Base-by-base conservation (phyloP, 2,888 invertebrate genomes). In the Cylloceria caligata region DNA sequence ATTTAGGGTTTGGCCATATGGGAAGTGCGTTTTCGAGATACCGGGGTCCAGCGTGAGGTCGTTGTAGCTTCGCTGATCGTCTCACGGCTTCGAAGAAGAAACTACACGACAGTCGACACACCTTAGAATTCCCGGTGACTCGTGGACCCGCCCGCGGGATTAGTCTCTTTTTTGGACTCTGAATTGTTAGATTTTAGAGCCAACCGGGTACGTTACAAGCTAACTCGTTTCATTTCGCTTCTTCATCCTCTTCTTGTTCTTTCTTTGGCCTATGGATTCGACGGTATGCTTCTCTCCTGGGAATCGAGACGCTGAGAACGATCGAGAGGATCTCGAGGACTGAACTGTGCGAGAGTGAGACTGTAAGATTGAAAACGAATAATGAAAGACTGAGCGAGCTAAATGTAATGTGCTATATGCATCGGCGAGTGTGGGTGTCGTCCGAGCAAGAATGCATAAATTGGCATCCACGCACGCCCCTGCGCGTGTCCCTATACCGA, bases 371-470 rank as follows among this genome's bases (percentile, higher is more conserved):
- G n/a, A n/a, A 67, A 36, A 71, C 55, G 49, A 52, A 69, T 67
- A 75, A 71, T 39, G 60, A 73, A 69, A 76, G 49, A 67, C 62
- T 27, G 21, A 73, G 73, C 19, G 21, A 30, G 64, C 52, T 13
- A 81, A 62, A 75, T 30, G 36, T 30, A 24, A 2, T 42, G 36
- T 19, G 68, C 3, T n/a, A 34, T 68, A 49, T 49, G 27, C 30
- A 5, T 62, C 24, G 71, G 4, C 34, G 67, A 76, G 87, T 83
- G 87, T 87, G 86, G 87, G 87, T 88, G 87, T 87, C 84, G 87
- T 85, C 84, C 82, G 81, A 71, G 67, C 85, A 86, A 85, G 86
- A 87, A 88, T 87, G 88, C 88, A 88, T 88, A 88, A 88, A 88
- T 88, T 88, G 88, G 86, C 87, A 80, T 87, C 85, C 84, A 85